These are phyloP conservation scores for Drosophila sp. DNA, from an alignment of 1,140 invertebrate species.

Conservation along the genomic window DNA sequence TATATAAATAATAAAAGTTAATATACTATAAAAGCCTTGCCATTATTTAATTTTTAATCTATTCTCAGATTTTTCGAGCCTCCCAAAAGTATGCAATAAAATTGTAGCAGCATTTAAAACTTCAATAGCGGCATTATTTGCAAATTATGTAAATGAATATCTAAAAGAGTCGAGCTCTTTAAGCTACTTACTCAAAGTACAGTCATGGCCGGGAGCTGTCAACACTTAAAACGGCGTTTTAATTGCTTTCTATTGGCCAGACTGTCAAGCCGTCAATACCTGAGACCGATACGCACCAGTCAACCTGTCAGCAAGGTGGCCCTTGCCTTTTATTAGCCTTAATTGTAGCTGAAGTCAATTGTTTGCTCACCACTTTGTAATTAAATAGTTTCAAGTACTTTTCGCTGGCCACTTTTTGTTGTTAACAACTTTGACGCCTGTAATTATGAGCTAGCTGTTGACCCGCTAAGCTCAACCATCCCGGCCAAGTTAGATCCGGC, in stretches of 20 bases:
- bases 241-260: conserved; percentile 44
- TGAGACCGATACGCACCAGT: background rate
- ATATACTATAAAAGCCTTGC: no score
- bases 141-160: background rate
- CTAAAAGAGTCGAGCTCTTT: background rate
- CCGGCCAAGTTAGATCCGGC: background rate
- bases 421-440: conserved; percentile 74
- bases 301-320: conserved; percentile 30
- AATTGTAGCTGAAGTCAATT: conserved; percentile 75
- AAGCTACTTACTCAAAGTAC: conserved; percentile 35
- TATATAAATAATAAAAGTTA: no score
- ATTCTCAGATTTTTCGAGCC: no score
- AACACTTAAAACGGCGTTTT: conserved; percentile 39
- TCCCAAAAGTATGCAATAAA: conserved; percentile 3
- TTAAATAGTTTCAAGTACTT: conserved; percentile 79
- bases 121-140: background rate
- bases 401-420: conserved; percentile 72
- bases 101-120: background rate
- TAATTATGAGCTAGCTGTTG: conserved; percentile 54
- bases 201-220: conserved; percentile 32
- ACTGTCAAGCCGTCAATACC: conserved; percentile 3
- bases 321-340: conserved; percentile 53
- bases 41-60: no score
- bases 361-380: conserved; percentile 75
- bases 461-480: background rate